These are phyloP conservation scores for Cancer borealis DNA, from an alignment of 2,888 invertebrate genomes.

Conservation along the genomic window DNA sequence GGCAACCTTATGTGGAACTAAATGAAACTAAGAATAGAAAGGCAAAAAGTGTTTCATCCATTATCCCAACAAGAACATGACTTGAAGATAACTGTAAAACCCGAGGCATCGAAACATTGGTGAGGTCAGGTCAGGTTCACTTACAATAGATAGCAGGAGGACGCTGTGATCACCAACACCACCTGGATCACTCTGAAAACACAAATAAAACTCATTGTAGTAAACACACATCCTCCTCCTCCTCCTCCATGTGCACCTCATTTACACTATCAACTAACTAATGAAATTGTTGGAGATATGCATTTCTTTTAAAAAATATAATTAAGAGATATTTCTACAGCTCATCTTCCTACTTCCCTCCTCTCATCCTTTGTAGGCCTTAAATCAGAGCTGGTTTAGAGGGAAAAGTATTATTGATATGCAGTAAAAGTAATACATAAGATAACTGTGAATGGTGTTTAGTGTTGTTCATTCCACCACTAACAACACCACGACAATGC, in stretches of 20 bases:
- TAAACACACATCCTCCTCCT: neutral
- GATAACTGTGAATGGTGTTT: too few species aligned
- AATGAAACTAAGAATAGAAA: neutral
- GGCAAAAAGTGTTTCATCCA: neutral
- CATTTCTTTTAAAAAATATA: too few species aligned
- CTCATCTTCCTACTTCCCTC: too few species aligned
- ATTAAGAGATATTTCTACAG: too few species aligned
- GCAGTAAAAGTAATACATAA: too few species aligned
- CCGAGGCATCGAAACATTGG: neutral
- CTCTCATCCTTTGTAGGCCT: too few species aligned
- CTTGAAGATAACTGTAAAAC: neutral
- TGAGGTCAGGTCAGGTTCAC: neutral
- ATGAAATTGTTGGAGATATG: too few species aligned
- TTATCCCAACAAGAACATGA: neutral
- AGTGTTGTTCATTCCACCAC: too few species aligned
- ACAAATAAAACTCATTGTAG: neutral
- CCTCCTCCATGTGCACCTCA: neutral
- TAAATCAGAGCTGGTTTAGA: too few species aligned
- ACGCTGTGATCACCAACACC: conserved; percentile 61
- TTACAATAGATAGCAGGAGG: conserved; percentile 71
- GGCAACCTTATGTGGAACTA: too few species aligned
- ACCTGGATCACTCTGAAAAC: conserved; percentile 81
- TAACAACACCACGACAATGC: too few species aligned
- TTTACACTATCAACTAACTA: neutral
- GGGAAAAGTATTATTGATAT: too few species aligned